A percentile compares a stretch with the other conserved stretches of the same genome.
Conservation (phyloP, 2,113 vertebrate genomes). For the Calypte anna region DNA sequence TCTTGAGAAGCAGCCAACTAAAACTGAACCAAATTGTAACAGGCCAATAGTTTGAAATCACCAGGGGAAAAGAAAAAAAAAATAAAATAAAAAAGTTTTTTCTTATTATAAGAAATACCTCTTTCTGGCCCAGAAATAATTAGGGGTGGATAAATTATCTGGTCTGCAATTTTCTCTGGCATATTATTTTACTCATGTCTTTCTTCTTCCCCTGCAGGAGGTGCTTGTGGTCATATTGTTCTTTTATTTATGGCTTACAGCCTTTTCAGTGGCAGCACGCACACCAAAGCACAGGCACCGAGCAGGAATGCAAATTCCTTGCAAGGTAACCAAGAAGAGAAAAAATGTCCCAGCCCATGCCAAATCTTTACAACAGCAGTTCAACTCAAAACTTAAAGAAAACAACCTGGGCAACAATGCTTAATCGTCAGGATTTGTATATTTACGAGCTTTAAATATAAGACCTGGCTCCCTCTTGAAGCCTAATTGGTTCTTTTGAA, state of each 20-base stretch:
- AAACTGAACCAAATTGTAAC: not conserved
- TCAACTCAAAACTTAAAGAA: not conserved
- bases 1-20: not conserved
- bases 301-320: not conserved
- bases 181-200: constrained; percentile 46
- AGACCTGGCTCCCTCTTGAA: not conserved
- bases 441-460: not conserved
- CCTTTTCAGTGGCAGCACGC: constrained; percentile 41
- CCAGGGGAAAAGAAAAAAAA: not conserved
- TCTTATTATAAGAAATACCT: not conserved
- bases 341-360: not conserved
- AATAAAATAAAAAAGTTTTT: not conserved
- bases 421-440: not conserved
- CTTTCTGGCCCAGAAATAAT: constrained; percentile 2
- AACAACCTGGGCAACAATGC: not conserved
- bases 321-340: not conserved
- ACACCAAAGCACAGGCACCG: not conserved
- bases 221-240: constrained; percentile 60
- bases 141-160: constrained; percentile 27
- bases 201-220: constrained; percentile 41
- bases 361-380: not conserved
- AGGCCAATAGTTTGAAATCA: not conserved
- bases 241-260: constrained; percentile 59
- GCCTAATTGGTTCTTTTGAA: not conserved
- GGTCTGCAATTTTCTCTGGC: not conserved